phyloP scores from a whole-genome alignment of 2,113 vertebrate genomes.

The Myocastor coypus region DNA sequence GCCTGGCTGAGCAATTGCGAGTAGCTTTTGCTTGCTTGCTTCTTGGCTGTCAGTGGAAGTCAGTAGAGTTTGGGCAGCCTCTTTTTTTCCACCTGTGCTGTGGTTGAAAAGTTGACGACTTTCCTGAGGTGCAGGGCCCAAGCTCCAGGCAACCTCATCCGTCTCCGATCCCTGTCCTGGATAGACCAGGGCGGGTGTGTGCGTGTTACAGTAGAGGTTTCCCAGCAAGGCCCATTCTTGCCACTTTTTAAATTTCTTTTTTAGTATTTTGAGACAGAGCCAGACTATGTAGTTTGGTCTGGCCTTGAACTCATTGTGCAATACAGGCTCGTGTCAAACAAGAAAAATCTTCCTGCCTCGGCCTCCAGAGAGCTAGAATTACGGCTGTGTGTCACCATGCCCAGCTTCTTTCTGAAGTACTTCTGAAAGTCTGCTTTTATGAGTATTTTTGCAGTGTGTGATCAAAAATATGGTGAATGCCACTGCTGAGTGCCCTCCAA shows the following conservation, averaged over 20 bases:
- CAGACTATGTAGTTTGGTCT: neutral
- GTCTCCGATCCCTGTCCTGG: neutral
- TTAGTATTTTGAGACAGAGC: neutral
- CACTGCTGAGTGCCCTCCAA: neutral
- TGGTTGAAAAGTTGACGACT: slow-evolving; percentile 31
- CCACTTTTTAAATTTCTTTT: neutral
- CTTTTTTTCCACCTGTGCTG: neutral
- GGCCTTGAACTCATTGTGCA: neutral
- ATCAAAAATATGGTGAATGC: neutral
- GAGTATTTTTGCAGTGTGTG: neutral
- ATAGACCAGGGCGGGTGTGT: neutral
- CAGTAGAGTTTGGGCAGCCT: neutral
- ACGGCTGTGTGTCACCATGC: neutral
- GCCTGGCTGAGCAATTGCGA: neutral
- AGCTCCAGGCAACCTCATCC: neutral
- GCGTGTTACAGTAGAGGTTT: neutral
- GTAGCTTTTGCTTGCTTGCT: neutral
- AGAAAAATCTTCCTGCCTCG: neutral
- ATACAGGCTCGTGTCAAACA: neutral
- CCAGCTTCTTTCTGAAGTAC: neutral
- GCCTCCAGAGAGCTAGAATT: neutral
- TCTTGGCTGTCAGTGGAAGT: neutral
- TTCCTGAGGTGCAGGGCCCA: slow-evolving; percentile 50
- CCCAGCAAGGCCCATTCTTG: neutral
- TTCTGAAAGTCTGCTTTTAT: neutral